Evolutionary conservation across 2,113 vertebrate genomes (phyloP).

Genomic region (Pleuronectes platessa): DNA sequence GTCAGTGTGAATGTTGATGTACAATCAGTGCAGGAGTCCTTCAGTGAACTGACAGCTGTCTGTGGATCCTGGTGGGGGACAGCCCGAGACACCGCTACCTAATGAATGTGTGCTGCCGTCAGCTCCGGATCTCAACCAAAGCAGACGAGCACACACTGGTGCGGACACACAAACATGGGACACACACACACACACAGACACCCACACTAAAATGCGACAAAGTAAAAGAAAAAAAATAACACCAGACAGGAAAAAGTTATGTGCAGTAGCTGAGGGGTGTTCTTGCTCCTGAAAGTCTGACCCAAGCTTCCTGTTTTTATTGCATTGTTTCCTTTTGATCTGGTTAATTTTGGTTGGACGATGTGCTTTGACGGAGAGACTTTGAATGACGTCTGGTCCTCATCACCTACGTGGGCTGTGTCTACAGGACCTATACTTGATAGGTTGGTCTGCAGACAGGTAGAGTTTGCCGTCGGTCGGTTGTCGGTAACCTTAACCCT

Average conservation of each 20-base stretch:
- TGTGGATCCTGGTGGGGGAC: conserved; percentile 36
- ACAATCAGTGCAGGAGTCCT: conserved; percentile 49
- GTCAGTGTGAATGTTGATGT: conserved; percentile 46
- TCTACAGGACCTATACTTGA: no score
- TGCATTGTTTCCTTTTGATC: no score
- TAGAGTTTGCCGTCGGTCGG: no score
- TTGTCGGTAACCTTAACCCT: no score
- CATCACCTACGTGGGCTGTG: no score
- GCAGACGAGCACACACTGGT: neutral
- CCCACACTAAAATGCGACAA: neutral
- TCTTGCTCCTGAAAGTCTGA: no score
- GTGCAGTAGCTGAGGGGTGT: neutral
- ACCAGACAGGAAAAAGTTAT: neutral
- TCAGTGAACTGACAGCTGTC: conserved; percentile 63
- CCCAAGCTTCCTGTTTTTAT: no score
- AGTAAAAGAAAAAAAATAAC: neutral
- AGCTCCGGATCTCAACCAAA: neutral
- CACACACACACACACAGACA: no score
- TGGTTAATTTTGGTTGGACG: no score
- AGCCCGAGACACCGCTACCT: conserved; percentile 27
- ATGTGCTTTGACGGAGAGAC: no score
- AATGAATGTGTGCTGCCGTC: conserved; percentile 45
- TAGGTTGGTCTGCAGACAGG: no score
- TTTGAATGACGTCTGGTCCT: no score
- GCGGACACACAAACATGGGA: neutral